phyloP scores from a whole-genome alignment of 2,888 invertebrate species.

The Nemurella pictetii region DNA sequence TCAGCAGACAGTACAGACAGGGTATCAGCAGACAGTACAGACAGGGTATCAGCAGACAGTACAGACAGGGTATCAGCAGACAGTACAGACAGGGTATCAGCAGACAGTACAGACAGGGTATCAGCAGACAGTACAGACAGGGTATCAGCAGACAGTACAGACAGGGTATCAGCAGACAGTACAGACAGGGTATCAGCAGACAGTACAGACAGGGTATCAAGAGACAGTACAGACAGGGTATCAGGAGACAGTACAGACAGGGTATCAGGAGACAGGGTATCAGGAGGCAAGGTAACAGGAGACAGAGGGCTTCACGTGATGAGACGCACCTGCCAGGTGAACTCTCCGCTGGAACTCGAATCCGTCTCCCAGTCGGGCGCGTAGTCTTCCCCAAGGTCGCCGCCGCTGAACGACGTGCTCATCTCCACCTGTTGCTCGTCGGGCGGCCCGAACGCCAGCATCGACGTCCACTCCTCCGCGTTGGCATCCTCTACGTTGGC shows the following conservation, averaged over 20 bases:
- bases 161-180: not conserved
- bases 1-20: not conserved
- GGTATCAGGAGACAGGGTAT: not conserved
- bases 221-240: not conserved
- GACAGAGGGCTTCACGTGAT: not conserved
- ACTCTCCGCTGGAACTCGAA: conserved; percentile 75
- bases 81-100: not conserved
- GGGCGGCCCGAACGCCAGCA: conserved; percentile 43
- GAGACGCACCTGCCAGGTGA: conserved; percentile 71
- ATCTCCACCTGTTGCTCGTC: conserved; percentile 43
- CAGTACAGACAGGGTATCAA: not conserved
- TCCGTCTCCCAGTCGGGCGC: conserved; percentile 69
- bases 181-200: not conserved
- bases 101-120: not conserved
- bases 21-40: not conserved
- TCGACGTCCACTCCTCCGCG: conserved; percentile 42
- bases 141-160: not conserved
- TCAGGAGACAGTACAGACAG: not conserved
- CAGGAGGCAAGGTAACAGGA: not conserved
- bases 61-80: not conserved
- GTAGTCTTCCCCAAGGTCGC: conserved; percentile 51
- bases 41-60: not conserved
- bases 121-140: not conserved
- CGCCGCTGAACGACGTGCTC: conserved; percentile 57
- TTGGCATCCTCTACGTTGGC: too few relatives aligned